Evolutionary conservation across 2,888 invertebrate species (phyloP), one percentile per base, ranked within the genome.

Genomic region (Xanthia icteritia): DNA sequence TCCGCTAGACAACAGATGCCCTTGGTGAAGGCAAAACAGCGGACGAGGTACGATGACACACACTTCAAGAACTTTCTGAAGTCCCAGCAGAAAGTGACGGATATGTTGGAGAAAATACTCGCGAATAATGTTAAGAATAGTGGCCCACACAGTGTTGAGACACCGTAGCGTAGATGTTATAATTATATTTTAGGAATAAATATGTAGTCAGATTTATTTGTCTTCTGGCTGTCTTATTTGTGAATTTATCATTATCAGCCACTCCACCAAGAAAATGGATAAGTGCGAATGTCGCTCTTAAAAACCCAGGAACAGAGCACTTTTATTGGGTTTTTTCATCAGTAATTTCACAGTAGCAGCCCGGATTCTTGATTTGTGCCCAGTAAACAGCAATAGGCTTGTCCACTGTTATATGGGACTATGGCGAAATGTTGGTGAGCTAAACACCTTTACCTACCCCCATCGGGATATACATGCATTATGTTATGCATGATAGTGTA

Each of bases 21-120:
- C 0, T 56, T 95, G n/a, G 86, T 83, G 54, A 85, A 89, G 5
- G 81, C 89, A 23, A 93, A 92, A 68, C 90, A 89, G 67, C 86
- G 86, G 3, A 56, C 86, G 2, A 86, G 81, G 20, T 93, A 91
- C 42, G 93, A 94, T 69, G 95, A 95, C 69, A 86, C 91, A 2
- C 94, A 94, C 85, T 96, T 95, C 60, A 92, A 86, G 13, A 94
- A 94, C 76, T 94, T 96, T 76, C 73, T 96, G 20, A 93, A 94
- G 76, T 94, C 94, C 0, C 96, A 96, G 81, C 92, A 96, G 83
- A 96, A 95, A 86, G 96, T 96, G 0, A 96, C 95, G 27, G 94
- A 93, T 60, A 95, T 96, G 92, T 83, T 96, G 11, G 94, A 94
- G 76, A 93, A 88, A 77, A 93, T 95, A 83, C 87, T 96, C 54